Evolutionary conservation across 1,140 invertebrate genomes (phyloP), one percentile per base, ranked within the genome.

Genomic region (Oreohelix idahoensis): DNA sequence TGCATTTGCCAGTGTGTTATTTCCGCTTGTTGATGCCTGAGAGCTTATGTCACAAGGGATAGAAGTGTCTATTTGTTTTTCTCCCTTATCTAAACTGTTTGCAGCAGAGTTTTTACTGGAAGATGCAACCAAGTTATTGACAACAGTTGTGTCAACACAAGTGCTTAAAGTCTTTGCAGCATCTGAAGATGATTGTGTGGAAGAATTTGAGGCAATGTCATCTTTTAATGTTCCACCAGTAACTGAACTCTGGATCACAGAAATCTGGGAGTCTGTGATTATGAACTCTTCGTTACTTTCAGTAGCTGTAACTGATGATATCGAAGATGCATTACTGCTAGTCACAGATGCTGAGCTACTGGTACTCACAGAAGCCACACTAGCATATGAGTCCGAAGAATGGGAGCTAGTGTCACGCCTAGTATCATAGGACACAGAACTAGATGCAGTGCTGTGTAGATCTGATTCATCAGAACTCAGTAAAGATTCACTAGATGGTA

Each of bases 91-190:
- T 17, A 35, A 2, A 69, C 23, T 39, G 39, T 38, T 69, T 15
- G 20, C 32, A 51, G 63, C 63, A 81, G 13, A 39, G 66, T 71
- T 36, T 81, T 81, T 81, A 51, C 20, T 79, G 77, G 77, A 79
- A 79, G 77, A 51, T 39, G 39, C 58, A 66, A 38, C 58, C n/a
- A 5, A 8, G 63, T 53, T 79, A 69, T 69, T n/a, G 1, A 66
- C 32, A 36, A 69, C 77, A 66, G 32, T 66, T 49, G 58, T 79
- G 29, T 53, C 51, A 35, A 15, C 42, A 49, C 45, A 35, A 53
- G n/a, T 23, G 15, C 49, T 20, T 17, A 45, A 2, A 69, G 51
- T 42, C 26, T 36, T 51, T 53, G 75, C 32, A 77, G 45, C 15
- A 26, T 53, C 38, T 77, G 75, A 36, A 51, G 26, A 26, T 53